Evolutionary conservation across 2,888 invertebrate species (phyloP).

Genomic region (Cataglyphis altisquamis): DNA sequence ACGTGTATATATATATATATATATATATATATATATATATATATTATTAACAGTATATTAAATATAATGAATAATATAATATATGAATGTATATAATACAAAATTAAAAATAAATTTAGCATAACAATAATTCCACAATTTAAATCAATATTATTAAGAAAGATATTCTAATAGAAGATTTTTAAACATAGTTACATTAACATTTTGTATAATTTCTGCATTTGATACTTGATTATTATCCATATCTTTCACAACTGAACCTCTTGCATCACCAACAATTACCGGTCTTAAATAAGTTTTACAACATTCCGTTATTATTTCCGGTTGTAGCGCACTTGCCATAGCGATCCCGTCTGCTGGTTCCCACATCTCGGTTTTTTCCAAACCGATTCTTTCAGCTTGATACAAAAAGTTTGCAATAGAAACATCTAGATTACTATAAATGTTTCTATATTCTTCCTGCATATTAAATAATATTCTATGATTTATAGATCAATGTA

Average conservation of each 20-base stretch:
- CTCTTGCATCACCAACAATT: slow-evolving; percentile 72
- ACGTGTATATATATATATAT: background rate
- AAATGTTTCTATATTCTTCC: slow-evolving; percentile 87
- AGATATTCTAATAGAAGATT: slow-evolving; percentile 57
- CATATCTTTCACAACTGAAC: slow-evolving; percentile 77
- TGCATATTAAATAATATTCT: slow-evolving; percentile 73
- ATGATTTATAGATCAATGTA: slow-evolving; percentile 13
- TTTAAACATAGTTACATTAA: slow-evolving; percentile 62
- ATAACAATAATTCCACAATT: slow-evolving; percentile 6
- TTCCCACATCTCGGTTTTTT: slow-evolving; percentile 69
- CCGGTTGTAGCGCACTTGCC: slow-evolving; percentile 75
- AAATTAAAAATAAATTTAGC: background rate
- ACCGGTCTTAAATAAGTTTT: slow-evolving; percentile 73
- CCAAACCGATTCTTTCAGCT: slow-evolving; percentile 84
- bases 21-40: background rate
- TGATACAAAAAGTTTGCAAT: slow-evolving; percentile 87
- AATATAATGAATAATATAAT: background rate
- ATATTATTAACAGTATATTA: background rate
- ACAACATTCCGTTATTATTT: slow-evolving; percentile 61
- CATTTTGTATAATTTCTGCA: slow-evolving; percentile 68
- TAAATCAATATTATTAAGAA: slow-evolving; percentile 19
- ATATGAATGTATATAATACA: slow-evolving; percentile 16
- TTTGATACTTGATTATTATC: slow-evolving; percentile 62
- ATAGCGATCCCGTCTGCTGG: slow-evolving; percentile 75
- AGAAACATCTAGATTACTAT: slow-evolving; percentile 85